phyloP scores from a whole-genome alignment of 2,888 invertebrate species.

The Rotaria magnacalcarata region DNA sequence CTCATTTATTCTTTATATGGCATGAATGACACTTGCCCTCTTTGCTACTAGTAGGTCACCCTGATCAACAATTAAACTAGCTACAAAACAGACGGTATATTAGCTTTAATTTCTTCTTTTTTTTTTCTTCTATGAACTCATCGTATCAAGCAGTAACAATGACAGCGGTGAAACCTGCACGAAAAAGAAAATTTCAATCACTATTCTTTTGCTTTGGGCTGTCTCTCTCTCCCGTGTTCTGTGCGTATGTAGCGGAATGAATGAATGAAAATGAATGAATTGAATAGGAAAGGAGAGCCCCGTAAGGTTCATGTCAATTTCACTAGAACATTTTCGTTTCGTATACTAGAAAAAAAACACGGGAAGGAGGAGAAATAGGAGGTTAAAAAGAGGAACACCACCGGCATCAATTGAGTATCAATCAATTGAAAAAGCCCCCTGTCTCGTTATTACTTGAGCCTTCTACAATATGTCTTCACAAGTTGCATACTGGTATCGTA shows the following conservation, averaged over 20 bases:
- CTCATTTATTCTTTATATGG: background rate
- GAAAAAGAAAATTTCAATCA: slow-evolving; percentile 28
- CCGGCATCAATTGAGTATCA: slow-evolving; percentile 24
- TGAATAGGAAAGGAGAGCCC: slow-evolving; percentile 18
- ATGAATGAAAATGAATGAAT: background rate
- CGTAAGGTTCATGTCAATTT: slow-evolving; percentile 29
- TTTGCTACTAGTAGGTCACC: background rate
- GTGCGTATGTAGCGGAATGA: slow-evolving; percentile 6
- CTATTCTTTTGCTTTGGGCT: background rate
- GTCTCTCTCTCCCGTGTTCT: background rate
- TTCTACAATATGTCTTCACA: background rate
- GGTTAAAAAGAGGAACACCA: background rate
- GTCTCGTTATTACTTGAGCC: slow-evolving; percentile 13
- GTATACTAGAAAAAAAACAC: background rate
- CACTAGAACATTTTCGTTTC: slow-evolving; percentile 23
- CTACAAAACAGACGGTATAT: background rate
- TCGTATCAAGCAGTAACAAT: background rate
- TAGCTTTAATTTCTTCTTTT: background rate
- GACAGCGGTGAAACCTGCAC: background rate
- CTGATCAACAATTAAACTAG: slow-evolving; percentile 10
- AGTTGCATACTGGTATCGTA: background rate
- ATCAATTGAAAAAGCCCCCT: slow-evolving; percentile 24
- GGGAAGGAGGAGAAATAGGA: background rate
- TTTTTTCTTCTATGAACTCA: background rate
- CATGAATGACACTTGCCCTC: slow-evolving; percentile 1